Evolutionary conservation across 2,888 invertebrate genomes (phyloP).

Genomic region (Tenthredo notha): DNA sequence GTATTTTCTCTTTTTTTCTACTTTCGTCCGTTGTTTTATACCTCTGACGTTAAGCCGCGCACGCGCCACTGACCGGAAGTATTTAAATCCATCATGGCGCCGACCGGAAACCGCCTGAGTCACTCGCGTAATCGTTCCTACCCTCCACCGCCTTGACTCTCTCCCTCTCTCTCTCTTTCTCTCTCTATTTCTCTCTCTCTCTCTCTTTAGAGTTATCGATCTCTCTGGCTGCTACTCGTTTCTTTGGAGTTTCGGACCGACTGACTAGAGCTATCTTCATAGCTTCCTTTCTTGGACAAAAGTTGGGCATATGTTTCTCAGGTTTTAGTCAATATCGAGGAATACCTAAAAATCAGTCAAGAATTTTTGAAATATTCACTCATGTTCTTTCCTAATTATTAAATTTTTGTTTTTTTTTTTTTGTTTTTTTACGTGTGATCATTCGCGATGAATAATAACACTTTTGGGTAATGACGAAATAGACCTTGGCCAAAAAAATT

Average conservation of each 20-base stretch:
- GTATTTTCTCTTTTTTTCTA: constrained; percentile 16
- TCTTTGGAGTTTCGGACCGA: constrained; percentile 49
- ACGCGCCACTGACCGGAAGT: constrained; percentile 73
- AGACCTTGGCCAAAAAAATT: constrained; percentile 5
- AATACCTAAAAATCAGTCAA: neutral
- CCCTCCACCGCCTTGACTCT: constrained; percentile 58
- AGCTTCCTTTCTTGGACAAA: constrained; percentile 12
- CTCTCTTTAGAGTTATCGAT: constrained; percentile 58
- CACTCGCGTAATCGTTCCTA: constrained; percentile 73
- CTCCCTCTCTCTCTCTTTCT: constrained; percentile 53
- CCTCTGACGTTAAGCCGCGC: constrained; percentile 62
- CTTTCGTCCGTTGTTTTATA: neutral
- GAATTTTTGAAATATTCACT: neutral
- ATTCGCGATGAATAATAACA: neutral
- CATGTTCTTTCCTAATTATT: neutral
- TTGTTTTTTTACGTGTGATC: neutral
- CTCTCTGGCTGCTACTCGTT: constrained; percentile 31
- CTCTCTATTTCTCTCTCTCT: constrained; percentile 53
- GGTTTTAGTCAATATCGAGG: neutral
- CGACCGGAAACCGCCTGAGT: constrained; percentile 75
- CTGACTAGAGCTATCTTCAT: constrained; percentile 26
- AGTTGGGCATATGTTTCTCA: neutral
- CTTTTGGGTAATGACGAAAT: neutral
- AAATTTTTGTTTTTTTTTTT: neutral
- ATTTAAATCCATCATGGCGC: constrained; percentile 76